Evolutionary conservation across 1,140 invertebrate genomes (phyloP), one percentile per base, ranked within the genome.

Genomic region (Drosophila triauraria): DNA sequence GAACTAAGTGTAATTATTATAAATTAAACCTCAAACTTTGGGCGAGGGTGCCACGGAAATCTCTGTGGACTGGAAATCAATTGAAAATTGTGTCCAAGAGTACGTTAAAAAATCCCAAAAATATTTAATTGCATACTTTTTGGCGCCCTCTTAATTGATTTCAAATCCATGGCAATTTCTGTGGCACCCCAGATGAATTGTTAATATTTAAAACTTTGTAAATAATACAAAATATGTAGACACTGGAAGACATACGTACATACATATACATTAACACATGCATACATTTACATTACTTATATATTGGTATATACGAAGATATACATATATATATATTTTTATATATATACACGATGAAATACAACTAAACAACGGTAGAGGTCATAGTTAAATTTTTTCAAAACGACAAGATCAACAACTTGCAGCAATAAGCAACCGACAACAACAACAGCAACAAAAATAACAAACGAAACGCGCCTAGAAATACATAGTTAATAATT

Each of bases 311-410:
- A 71, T 50, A 69, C 32, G 61, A 43, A 44, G 30, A 77, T 58
- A 80, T 61, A 80, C 30, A 76, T 25, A 85, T 61, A 85, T 76
- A 86, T 78, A 86, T 86, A 87, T 87, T 80, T 87, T 83, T 87
- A 80, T 87, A 80, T 87, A 87, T 83, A 80, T 83, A 87, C 78
- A 87, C 71, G 54, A 86, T 60, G 67, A 46, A 68, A 54, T 68
- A 70, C 61, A 70, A 87, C 79, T 87, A 85, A 85, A 78, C 40
- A 27, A 70, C 63, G 77, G 77, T 71, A 72, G 71, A 78, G 75
- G 83, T 68, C 75, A 87, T 87, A 87, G 84, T 84, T 75, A 88
- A 87, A 88, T 80, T 87, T 87, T 82, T 88, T 75, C 57, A 61
- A 62, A 61, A 60, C 60, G 61, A 70, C 68, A 78, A 79, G 60